Base-by-base conservation (phyloP, 2,113 vertebrate genomes). In the Vidua chalybeata region DNA sequence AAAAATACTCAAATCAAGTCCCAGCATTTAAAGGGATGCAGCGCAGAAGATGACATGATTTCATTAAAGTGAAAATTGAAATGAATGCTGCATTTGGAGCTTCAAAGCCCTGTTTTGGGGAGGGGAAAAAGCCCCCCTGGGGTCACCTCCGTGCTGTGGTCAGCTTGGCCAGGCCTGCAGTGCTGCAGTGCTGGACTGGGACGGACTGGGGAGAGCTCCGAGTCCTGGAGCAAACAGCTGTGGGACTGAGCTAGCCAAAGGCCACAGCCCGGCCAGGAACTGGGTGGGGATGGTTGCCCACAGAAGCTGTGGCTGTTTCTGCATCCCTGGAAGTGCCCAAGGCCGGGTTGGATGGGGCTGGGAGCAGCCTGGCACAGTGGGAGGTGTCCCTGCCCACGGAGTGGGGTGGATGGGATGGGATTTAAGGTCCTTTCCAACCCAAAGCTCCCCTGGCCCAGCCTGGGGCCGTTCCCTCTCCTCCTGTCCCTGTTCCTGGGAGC, bases 61-160 rank as follows among this genome's bases (percentile, higher is more conserved):
- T 55, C 63, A 61, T 67, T 62, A 16, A 64, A 88, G 66, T 6
- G 17, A 85, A 76, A 61, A 45, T 58, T 30, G 26, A 69, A 83
- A 45, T 13, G 55, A 88, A 66, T 9, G 15, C 41, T 30, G 68
- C 9, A 3, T 80, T 76, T 74, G 41, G 49, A 85, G 24, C 52
- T 87, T 85, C 78, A 81, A 87, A 73, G 73, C 5, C 5, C 18
- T 5, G 15, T 52, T 84, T 64, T 39, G 9, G 55, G 75, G 48
- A 49, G 20, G 35, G 8, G 12, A 31, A 68, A 64, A 64, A 58
- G 7, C 12, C 18, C 20, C 45, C 49, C 2, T 1, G 61, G 52
- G 62, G 48, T 51, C 61, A 16, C 31, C 6, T 1, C 33, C 0
- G 3, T 56, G 66, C 46, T 0, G 17, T 3, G 7, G 30, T 20